phyloP scores from a whole-genome alignment of 2,113 vertebrate genomes.

The Euleptes europaea region DNA sequence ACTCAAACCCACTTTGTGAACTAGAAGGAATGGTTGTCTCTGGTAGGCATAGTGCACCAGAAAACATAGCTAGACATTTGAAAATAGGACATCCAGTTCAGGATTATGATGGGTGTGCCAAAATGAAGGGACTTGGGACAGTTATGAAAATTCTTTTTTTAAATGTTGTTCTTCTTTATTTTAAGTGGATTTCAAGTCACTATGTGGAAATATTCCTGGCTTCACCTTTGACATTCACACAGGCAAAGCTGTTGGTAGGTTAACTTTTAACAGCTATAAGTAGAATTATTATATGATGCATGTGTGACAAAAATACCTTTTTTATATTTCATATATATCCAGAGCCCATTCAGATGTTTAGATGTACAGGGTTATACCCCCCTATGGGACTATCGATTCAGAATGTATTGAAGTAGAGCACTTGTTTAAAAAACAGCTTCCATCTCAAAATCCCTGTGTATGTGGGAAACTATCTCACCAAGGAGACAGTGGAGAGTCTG shows the following conservation, averaged over 20 bases:
- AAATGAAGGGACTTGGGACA: no score
- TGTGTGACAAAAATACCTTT: neutral
- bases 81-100: no score
- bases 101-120: no score
- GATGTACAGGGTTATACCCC: neutral
- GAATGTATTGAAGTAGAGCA: neutral
- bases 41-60: no score
- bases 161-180: conserved; percentile 33
- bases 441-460: neutral
- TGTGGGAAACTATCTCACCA: neutral
- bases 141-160: conserved; percentile 31
- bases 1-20: no score
- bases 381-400: neutral
- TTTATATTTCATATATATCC: neutral
- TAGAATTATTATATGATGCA: neutral
- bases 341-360: neutral
- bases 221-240: conserved; percentile 87
- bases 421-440: neutral
- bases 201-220: conserved; percentile 85
- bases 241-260: conserved; percentile 86
- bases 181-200: conserved; percentile 79
- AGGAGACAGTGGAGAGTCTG: no score
- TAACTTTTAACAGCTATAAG: conserved; percentile 9
- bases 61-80: no score
- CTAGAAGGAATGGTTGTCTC: no score